Base-by-base conservation (phyloP, 2,113 vertebrate species). In the Callithrix jacchus region DNA sequence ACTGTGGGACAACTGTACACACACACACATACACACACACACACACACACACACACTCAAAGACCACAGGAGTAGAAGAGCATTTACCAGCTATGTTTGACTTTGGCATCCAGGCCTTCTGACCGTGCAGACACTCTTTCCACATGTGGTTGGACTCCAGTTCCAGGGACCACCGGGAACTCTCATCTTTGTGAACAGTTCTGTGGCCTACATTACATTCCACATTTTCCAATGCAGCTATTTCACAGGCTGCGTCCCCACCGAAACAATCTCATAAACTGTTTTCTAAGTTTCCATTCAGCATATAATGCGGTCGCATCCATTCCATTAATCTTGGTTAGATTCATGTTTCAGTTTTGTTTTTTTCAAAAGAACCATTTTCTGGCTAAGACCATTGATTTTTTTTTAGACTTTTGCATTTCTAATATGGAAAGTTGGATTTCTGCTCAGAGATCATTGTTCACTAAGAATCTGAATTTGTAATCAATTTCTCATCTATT, bases 361-460 rank as follows among this genome's bases (percentile, higher is more conserved):
- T 96, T 85, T 66, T 77, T 87, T 54, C n/a, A 85, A 89, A 95
- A 95, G 54, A 96, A 35, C 40, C n/a, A 1, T 66, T 96, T 96
- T 68, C 77, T 49, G 30, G 68, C 58, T 58, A 64, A 88, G 37
- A 47, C 11, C 66, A 68, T 91, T 23, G 54, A 64, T 25, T 14
- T 18, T 58, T 18, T 58, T 56, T 89, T 27, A 73, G 52, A 87
- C 7, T 42, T 94, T 54, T 66, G 37, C 8, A 61, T 66, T 81
- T 92, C n/a, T 64, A 79, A 73, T 61, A 52, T 18, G 13, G 45
- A 21, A 88, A 16, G 8, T 20, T 91, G 27, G 32, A 16, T 76
- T 94, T 96, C 76, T 80, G 64, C 64, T 85, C 30, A 32, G 37
- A 90, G 54, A 58, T 81, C 27, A 61, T 6, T 17, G 11, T 68